Evolutionary conservation across 2,888 invertebrate genomes (phyloP).

Genomic region (Cephus runcator): DNA sequence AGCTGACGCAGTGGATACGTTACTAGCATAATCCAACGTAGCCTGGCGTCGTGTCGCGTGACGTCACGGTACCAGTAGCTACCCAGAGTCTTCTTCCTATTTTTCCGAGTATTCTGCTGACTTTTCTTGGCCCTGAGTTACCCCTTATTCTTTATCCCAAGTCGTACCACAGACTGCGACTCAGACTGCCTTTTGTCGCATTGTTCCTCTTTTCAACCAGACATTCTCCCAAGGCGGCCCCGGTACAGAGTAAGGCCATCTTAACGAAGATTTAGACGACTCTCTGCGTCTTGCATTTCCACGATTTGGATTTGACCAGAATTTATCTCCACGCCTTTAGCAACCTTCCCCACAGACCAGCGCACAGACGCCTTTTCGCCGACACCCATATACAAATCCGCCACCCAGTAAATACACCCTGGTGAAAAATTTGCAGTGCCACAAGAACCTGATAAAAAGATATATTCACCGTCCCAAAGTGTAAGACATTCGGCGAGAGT

Average conservation of each 20-base stretch:
- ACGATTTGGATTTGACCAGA: slow-evolving; percentile 49
- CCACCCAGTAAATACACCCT: too few species aligned
- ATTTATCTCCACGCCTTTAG: slow-evolving; percentile 45
- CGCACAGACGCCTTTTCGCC: too few species aligned
- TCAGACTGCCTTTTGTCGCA: slow-evolving; percentile 30
- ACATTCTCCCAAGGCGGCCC: slow-evolving; percentile 29
- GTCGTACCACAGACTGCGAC: too few species aligned
- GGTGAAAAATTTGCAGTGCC: too few species aligned
- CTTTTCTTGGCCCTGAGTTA: slow-evolving; percentile 37
- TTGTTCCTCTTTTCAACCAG: slow-evolving; percentile 18
- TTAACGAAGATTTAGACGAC: slow-evolving; percentile 55
- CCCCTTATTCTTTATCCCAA: not conserved
- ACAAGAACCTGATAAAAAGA: too few species aligned
- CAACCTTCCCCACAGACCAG: too few species aligned
- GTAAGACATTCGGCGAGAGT: too few species aligned
- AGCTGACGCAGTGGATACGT: slow-evolving; percentile 59
- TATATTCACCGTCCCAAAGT: too few species aligned
- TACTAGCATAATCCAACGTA: not conserved
- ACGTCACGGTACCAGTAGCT: not conserved
- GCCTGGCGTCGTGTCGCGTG: not conserved
- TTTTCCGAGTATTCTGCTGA: slow-evolving; percentile 58
- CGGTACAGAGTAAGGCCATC: slow-evolving; percentile 28
- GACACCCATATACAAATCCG: too few species aligned
- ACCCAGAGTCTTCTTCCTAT: slow-evolving; percentile 39
- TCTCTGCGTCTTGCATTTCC: slow-evolving; percentile 48